These are phyloP conservation scores for Choristoneura fumiferana DNA, from an alignment of 1,140 invertebrate genomes.

Conservation along the genomic window DNA sequence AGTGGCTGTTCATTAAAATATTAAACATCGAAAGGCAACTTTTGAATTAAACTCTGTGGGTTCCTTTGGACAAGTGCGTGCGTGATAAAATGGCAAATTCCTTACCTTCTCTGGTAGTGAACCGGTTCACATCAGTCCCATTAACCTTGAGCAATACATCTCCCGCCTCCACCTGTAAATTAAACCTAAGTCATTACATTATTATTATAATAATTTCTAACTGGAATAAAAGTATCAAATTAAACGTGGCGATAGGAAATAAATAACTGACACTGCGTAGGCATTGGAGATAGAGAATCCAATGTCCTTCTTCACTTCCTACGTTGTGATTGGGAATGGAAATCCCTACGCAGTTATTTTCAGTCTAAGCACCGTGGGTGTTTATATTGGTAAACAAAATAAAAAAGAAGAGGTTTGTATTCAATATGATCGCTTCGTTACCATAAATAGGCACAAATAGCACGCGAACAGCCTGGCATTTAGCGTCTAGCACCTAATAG, in stretches of 20 bases:
- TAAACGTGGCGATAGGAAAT: too few relatives aligned
- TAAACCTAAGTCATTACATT: slow-evolving; percentile 40
- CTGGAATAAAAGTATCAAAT: too few relatives aligned
- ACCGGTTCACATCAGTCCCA: slow-evolving; percentile 92
- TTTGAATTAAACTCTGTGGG: neutral
- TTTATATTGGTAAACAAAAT: too few relatives aligned
- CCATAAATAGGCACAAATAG: slow-evolving; percentile 1
- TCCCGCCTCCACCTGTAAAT: slow-evolving; percentile 92
- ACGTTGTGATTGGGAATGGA: too few relatives aligned
- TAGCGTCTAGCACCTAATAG: slow-evolving; percentile 29
- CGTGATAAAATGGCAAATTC: slow-evolving; percentile 57
- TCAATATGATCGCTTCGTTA: neutral
- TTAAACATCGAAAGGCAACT: slow-evolving; percentile 20
- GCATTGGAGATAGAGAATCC: too few relatives aligned
- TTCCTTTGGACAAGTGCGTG: slow-evolving; percentile 36
- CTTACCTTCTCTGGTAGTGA: slow-evolving; percentile 94
- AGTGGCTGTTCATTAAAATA: slow-evolving; percentile 26
- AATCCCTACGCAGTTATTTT: too few relatives aligned
- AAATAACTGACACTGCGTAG: too few relatives aligned
- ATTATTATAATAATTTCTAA: slow-evolving; percentile 16
- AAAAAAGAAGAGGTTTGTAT: too few relatives aligned
- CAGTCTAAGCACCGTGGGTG: too few relatives aligned
- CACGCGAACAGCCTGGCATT: slow-evolving; percentile 13
- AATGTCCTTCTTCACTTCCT: too few relatives aligned
- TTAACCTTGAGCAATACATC: slow-evolving; percentile 96